Conservation (phyloP, 2,797 vertebrate species). For the Pogoniulus pusillus region DNA sequence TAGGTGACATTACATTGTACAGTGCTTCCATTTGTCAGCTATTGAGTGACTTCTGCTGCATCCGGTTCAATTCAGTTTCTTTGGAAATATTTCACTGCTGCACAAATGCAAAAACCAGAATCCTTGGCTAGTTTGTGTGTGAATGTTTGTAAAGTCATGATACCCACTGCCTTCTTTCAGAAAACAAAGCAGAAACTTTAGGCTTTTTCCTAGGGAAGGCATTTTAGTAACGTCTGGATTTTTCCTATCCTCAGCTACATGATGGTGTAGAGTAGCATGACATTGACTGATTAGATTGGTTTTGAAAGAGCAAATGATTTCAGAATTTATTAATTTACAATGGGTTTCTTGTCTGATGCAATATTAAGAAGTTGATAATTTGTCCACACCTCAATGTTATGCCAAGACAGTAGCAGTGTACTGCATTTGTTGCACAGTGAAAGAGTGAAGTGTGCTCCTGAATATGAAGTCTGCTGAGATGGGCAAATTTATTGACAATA, state of each 20-base stretch:
- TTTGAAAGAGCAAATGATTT: conserved; percentile 30
- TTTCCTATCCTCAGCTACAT: conserved; percentile 41
- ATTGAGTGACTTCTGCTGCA: conserved; percentile 15
- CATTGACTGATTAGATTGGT: background rate
- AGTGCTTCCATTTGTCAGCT: conserved; percentile 38
- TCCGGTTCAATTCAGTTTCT: background rate
- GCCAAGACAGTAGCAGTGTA: background rate
- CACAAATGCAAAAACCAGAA: background rate
- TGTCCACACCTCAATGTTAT: background rate
- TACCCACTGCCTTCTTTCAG: background rate
- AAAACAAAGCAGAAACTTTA: conserved; percentile 2
- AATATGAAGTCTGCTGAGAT: background rate
- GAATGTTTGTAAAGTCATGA: conserved; percentile 21
- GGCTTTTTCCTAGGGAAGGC: background rate
- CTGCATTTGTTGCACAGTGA: background rate
- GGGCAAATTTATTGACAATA: too few species aligned
- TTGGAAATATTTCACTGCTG: conserved; percentile 17
- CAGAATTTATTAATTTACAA: conserved; percentile 19
- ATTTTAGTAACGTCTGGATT: conserved; percentile 15
- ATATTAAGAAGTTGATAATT: background rate
- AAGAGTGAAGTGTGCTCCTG: background rate
- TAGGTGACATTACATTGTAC: conserved; percentile 65
- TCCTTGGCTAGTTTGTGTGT: background rate
- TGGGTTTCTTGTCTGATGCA: background rate
- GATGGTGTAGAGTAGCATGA: background rate